Evolutionary conservation across 2,888 invertebrate genomes (phyloP).

Genomic region (Tolmerus cingulatus): DNA sequence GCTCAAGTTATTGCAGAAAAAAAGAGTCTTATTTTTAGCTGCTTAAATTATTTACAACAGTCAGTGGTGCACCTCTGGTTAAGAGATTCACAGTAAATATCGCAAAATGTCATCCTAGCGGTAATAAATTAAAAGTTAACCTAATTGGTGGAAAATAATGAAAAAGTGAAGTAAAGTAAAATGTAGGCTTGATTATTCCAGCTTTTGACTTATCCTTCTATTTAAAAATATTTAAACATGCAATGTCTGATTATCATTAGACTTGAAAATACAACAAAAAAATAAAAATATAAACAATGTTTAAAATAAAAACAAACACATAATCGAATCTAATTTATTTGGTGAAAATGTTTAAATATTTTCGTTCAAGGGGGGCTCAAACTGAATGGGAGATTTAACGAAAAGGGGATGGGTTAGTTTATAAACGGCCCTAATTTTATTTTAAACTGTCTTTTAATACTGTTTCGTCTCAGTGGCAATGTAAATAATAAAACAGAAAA

Average conservation of each 20-base stretch:
- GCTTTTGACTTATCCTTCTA: slow-evolving; percentile 17
- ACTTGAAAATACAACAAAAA: slow-evolving; percentile 11
- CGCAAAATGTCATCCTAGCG: slow-evolving; percentile 19
- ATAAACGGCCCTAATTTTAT: background rate
- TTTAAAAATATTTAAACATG: slow-evolving; percentile 29
- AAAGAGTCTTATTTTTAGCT: background rate
- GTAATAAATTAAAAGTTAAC: background rate
- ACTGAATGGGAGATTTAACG: background rate
- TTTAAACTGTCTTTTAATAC: background rate
- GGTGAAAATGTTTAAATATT: background rate
- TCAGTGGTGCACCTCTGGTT: background rate
- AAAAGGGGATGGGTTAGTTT: background rate
- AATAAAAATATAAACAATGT: background rate
- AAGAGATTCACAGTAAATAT: background rate
- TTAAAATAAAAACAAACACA: background rate
- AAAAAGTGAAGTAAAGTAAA: background rate
- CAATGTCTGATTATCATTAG: slow-evolving; percentile 1
- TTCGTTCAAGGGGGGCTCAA: background rate
- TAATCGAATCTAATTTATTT: background rate
- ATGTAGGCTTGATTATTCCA: background rate
- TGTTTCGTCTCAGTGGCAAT: background rate
- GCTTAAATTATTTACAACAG: background rate
- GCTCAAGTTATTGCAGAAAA: background rate
- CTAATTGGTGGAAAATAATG: slow-evolving; percentile 11
- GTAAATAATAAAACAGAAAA: slow-evolving; percentile 19